These are phyloP conservation scores for Enteromius thamalakanensis DNA, from an alignment of 2,797 vertebrate genomes.

Conservation along the genomic window DNA sequence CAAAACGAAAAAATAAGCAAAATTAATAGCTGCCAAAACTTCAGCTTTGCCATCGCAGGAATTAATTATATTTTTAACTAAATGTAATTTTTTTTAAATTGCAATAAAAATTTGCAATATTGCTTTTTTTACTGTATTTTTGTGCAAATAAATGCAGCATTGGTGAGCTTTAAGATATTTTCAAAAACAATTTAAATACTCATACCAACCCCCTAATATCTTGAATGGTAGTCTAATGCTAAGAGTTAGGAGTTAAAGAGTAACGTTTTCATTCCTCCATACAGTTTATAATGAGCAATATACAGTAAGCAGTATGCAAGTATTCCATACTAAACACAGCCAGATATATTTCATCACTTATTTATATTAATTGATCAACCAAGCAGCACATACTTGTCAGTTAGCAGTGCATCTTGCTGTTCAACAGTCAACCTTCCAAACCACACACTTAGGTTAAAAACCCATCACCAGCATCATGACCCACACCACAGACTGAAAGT, in stretches of 20 bases:
- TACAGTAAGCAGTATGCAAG: not conserved
- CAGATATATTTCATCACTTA: not conserved
- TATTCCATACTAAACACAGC: not conserved
- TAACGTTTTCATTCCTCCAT: not conserved
- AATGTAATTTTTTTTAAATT: not conserved
- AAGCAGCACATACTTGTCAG: not conserved
- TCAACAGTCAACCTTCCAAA: slow-evolving; percentile 1
- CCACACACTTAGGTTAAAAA: slow-evolving; percentile 19
- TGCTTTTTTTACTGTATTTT: not conserved
- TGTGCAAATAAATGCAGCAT: not conserved
- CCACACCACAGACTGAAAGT: slow-evolving; percentile 9
- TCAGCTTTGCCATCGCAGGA: not conserved
- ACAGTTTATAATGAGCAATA: not conserved
- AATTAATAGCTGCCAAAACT: not conserved
- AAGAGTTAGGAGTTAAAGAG: no score
- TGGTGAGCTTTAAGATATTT: not conserved
- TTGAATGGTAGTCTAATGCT: not conserved
- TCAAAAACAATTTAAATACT: not conserved
- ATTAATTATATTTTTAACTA: not conserved
- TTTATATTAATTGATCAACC: not conserved
- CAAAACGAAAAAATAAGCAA: not conserved
- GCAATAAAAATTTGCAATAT: not conserved
- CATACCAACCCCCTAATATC: not conserved
- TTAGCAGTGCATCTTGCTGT: slow-evolving; percentile 2
- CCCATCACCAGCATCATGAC: slow-evolving; percentile 10